Percentiles rank a stretch among this genome's conserved stretches.
Conservation (phyloP, 2,888 invertebrate species). For the Nemotelus nigrinus region DNA sequence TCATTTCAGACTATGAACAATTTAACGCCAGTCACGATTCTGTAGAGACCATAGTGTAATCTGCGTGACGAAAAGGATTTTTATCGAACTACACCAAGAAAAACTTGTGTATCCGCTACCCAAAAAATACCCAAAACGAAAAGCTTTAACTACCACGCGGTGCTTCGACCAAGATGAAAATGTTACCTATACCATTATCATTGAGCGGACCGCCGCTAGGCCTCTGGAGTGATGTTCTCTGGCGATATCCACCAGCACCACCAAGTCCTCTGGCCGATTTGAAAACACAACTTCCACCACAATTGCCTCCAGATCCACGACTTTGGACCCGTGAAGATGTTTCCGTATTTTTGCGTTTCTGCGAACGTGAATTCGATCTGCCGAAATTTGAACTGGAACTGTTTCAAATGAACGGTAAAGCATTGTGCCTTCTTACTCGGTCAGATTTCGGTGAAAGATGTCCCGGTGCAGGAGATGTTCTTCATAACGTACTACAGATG, state of each 20-base stretch:
- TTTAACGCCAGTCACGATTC: not conserved
- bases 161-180: slow-evolving; percentile 68
- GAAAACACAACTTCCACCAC: slow-evolving; percentile 86
- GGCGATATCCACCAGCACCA: slow-evolving; percentile 86
- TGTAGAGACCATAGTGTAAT: not conserved
- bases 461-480: slow-evolving; percentile 91
- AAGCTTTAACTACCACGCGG: slow-evolving; percentile 18
- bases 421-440: slow-evolving; percentile 88
- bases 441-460: slow-evolving; percentile 90
- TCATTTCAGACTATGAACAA: not conserved
- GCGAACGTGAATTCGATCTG: slow-evolving; percentile 90
- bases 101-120: slow-evolving; percentile 10
- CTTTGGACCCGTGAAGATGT: slow-evolving; percentile 93
- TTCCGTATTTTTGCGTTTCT: slow-evolving; percentile 86
- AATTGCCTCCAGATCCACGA: slow-evolving; percentile 87
- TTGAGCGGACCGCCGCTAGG: slow-evolving; percentile 80
- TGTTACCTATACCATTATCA: slow-evolving; percentile 76
- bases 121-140: not conserved
- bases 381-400: slow-evolving; percentile 92
- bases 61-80: slow-evolving; percentile 5
- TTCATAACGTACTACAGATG: slow-evolving; percentile 92
- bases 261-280: slow-evolving; percentile 83
- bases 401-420: slow-evolving; percentile 98
- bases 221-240: slow-evolving; percentile 84
- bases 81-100: not conserved